These are phyloP conservation scores for Zaprionus obscuricornis DNA, from an alignment of 2,888 invertebrate genomes.

Conservation along the genomic window DNA sequence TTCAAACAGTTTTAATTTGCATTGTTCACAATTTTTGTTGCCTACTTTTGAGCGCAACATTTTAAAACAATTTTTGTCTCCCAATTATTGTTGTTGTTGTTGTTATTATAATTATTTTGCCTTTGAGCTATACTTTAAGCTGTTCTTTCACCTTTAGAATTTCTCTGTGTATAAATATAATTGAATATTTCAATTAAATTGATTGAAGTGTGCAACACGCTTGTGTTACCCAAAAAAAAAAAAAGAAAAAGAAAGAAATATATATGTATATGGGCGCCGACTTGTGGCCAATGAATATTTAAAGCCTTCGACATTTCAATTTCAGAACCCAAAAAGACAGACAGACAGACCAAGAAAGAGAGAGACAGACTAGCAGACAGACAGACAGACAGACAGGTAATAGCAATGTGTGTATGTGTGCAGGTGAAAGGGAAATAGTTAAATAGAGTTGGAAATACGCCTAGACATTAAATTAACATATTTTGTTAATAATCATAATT, in stretches of 20 bases:
- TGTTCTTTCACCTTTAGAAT: background rate
- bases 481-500: constrained; percentile 76
- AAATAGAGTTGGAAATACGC: constrained; percentile 45
- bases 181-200: constrained; percentile 70
- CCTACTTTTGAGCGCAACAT: too few species aligned
- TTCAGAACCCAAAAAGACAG: constrained; percentile 21
- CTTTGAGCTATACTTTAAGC: background rate
- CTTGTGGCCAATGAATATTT: constrained; percentile 63
- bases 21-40: background rate
- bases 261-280: too few species aligned
- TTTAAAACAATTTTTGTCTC: too few species aligned
- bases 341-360: background rate
- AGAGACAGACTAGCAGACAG: too few species aligned
- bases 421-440: background rate
- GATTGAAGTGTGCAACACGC: constrained; percentile 43
- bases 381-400: too few species aligned
- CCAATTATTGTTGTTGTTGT: constrained; percentile 8
- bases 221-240: too few species aligned
- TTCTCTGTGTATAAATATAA: constrained; percentile 35
- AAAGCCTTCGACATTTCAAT: constrained; percentile 63
- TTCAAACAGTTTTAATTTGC: constrained; percentile 17
- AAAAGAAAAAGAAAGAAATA: too few species aligned
- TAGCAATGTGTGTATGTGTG: too few species aligned
- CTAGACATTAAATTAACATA: constrained; percentile 76
- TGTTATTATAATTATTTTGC: constrained; percentile 5